Evolutionary conservation across 2,797 vertebrate species (phyloP), one percentile per base, ranked within the genome.

Genomic region (Knipowitschia caucasica): DNA sequence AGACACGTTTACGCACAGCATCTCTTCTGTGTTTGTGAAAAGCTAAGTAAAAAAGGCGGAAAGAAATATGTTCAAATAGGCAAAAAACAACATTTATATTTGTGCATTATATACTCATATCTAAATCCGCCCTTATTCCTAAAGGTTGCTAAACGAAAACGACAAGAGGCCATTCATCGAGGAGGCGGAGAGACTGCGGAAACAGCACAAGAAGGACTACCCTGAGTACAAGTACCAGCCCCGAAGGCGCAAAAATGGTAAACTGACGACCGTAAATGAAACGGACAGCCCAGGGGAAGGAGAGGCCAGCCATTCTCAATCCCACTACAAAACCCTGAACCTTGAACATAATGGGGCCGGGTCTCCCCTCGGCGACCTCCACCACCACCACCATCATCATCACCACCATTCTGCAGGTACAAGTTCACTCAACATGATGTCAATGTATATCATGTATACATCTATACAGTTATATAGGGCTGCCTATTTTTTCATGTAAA

Each of bases 141-240:
- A 53, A 82, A 98, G 96, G 85, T 79, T 99, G 56, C 70, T 99
- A 73, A 99, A 98, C 0, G 96, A 99, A 70, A 93, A 88, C 0
- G 97, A 99, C 89, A 99, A 99, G 88, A 89, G 94, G 45, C 97
- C 97, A 75, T 99, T 99, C 79, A 98, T 99, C 0, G 96, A 99
- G 80, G 97, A 99, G 84, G 97, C 97, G 0, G 97, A 99, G 85
- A 78, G 97, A 62, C 90, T 99, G 82, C 90, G 97, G 62, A 98
- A 98, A 84, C 97, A 99, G 84, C 97, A 99, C 82, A 99, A 99
- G 88, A 98, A 98, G 71, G 97, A 99, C 86, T 95, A 99, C 52
- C 97, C 97, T 0, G 96, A 99, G 68, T 99, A 99, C 88, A 99
- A 99, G 82, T 99, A 99, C 83, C 97, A 99, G 83, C 97, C 97